A percentile compares a stretch with the other conserved stretches of the same genome.
These are phyloP conservation scores for Porites evermanni DNA, from an alignment of 92 coral and sea anemone species.

Conservation along the genomic window DNA sequence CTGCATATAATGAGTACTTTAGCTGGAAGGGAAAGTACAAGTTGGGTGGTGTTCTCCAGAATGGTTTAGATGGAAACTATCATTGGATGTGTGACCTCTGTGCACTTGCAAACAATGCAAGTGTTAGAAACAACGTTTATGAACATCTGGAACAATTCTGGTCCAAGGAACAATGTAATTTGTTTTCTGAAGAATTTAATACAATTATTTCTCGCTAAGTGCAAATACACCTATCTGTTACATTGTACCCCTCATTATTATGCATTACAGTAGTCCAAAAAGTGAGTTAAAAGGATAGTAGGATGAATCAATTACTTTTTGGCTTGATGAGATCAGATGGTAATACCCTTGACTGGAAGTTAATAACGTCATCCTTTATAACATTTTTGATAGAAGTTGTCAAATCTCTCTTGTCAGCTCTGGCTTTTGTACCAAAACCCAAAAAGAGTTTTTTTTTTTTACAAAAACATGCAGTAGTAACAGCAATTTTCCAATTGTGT, in stretches of 20 bases:
- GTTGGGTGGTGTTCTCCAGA: neutral
- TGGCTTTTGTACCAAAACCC: too few species aligned
- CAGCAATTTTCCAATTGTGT: too few species aligned
- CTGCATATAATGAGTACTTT: conserved; percentile 36
- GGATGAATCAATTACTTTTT: too few species aligned
- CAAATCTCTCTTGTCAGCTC: too few species aligned
- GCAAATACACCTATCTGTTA: neutral
- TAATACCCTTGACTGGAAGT: too few species aligned
- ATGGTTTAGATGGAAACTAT: neutral
- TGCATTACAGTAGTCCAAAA: too few species aligned
- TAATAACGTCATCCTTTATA: too few species aligned
- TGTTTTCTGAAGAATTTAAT: neutral
- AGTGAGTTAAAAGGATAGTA: too few species aligned
- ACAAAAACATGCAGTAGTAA: too few species aligned
- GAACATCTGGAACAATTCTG: neutral
- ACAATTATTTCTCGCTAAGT: neutral
- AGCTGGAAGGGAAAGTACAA: neutral
- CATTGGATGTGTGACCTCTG: conserved; percentile 1
- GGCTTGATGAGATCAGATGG: too few species aligned
- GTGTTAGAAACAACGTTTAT: neutral
- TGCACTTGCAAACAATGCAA: conserved; percentile 7
- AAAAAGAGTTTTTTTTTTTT: too few species aligned
- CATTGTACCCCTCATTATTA: neutral
- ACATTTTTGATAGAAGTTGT: too few species aligned
- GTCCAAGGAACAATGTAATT: neutral